These are phyloP conservation scores for Phaethon lepturus DNA, from an alignment of 2,113 vertebrate genomes.

Conservation along the genomic window DNA sequence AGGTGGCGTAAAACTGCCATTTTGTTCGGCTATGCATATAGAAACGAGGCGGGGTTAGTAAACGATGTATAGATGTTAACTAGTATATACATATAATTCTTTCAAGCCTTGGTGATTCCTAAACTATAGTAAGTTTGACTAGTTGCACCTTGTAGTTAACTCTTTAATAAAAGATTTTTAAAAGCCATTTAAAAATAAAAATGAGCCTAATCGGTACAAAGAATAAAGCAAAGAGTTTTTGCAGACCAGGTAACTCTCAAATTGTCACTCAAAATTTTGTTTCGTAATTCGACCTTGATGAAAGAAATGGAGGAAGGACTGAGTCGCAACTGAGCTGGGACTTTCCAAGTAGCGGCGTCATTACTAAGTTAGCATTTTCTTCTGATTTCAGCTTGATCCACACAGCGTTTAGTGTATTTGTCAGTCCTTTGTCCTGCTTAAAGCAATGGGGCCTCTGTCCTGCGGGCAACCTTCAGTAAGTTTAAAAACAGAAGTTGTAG, in stretches of 20 bases:
- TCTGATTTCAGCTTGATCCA: background rate
- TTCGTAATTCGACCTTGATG: background rate
- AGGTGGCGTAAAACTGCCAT: background rate
- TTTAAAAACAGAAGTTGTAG: constrained; percentile 21
- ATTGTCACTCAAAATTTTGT: background rate
- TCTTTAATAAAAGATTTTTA: background rate
- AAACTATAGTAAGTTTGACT: background rate
- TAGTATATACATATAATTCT: background rate
- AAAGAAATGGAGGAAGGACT: background rate
- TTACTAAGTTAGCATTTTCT: background rate
- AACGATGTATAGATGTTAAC: background rate
- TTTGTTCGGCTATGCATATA: background rate
- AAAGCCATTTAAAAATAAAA: background rate
- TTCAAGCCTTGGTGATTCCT: background rate
- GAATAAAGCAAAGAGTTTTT: background rate
- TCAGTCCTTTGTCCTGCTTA: background rate
- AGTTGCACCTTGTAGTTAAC: background rate
- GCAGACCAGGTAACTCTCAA: background rate
- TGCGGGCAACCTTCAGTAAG: background rate
- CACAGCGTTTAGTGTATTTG: background rate
- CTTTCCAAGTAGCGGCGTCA: background rate
- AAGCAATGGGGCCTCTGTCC: background rate
- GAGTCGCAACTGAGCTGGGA: background rate
- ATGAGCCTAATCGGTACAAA: background rate
- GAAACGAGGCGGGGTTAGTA: background rate